Base-by-base conservation (phyloP, 2,888 invertebrate species). In the Catocala nupta region DNA sequence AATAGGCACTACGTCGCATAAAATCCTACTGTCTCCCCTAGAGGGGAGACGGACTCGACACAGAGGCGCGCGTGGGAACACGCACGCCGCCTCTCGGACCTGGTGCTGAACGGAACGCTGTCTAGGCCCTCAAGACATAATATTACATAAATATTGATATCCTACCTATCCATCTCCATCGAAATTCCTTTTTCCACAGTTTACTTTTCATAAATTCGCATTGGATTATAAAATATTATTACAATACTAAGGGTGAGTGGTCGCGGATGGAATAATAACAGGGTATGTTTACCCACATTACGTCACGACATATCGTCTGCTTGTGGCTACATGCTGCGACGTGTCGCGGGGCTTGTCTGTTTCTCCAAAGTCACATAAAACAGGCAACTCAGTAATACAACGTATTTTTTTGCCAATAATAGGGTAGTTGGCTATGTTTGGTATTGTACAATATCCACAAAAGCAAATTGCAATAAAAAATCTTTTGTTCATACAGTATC, bases 191-290 rank as follows among this genome's bases (percentile, higher is more conserved):
- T 55, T 45, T 42, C 33, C 12, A 54, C 11, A 55, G 75, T 66
- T 77, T 57, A 68, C 72, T 71, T 75, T 66, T 65, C 56, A 71
- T 69, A 77, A 68, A 72, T 59, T 68, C 58, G 42, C 47, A 61
- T 62, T 51, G 55, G 59, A 73, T 64, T 75, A 54, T 73, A 67
- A 70, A 54, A 73, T 77, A 63, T 73, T 78, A 71, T 68, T 58
- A 45, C 52, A 58, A 60, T 57, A 57, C 42, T 61, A 42, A 42
- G 5, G 47, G 51, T 56, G 52, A 75, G 75, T 77, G 78, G 68
- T 45, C 68, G 59, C 62, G 56, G 64, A 75, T 75, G 72, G 53
- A 75, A 75, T 51, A 64, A 75, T 65, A 75, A 75, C 78, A 77
- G 42, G 45, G 42, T 50, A 33, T 75, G 78, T 77, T 75, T 77